Percentiles rank a stretch among this genome's conserved stretches.
These are phyloP conservation scores for Parasteatoda lunata DNA, from an alignment of 2,888 invertebrate species.

Conservation along the genomic window DNA sequence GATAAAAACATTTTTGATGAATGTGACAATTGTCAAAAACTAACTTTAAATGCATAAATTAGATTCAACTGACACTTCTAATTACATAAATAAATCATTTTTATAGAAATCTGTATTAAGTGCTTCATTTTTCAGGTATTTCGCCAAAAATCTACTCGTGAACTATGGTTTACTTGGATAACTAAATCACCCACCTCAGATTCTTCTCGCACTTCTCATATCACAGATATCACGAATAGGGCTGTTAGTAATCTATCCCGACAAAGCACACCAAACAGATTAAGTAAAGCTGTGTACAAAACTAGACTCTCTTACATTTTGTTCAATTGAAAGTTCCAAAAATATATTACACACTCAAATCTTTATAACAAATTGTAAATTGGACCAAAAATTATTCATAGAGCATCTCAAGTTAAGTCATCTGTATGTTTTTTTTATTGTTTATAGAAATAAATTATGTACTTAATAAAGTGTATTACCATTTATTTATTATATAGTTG, in stretches of 20 bases:
- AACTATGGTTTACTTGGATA: slow-evolving; percentile 14
- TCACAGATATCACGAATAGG: slow-evolving; percentile 4
- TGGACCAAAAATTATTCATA: no score
- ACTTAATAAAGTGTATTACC: no score
- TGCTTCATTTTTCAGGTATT: neutral
- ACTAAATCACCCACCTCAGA: slow-evolving; percentile 5
- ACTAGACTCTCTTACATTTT: neutral
- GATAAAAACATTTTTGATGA: no score
- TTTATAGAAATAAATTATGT: no score
- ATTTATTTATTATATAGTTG: no score
- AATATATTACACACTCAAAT: neutral
- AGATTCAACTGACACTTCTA: no score
- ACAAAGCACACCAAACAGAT: neutral
- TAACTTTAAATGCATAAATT: no score
- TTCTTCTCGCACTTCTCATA: slow-evolving; percentile 8
- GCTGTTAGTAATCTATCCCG: neutral
- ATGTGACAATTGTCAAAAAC: no score
- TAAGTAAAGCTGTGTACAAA: neutral
- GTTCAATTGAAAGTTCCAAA: neutral
- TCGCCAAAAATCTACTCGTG: neutral
- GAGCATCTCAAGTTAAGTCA: no score
- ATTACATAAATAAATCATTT: no score
- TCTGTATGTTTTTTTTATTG: no score
- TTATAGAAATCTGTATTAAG: neutral
- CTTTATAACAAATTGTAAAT: no score